These are phyloP conservation scores for Trichopoda pennipes DNA, from an alignment of 2,888 invertebrate genomes.

Conservation along the genomic window DNA sequence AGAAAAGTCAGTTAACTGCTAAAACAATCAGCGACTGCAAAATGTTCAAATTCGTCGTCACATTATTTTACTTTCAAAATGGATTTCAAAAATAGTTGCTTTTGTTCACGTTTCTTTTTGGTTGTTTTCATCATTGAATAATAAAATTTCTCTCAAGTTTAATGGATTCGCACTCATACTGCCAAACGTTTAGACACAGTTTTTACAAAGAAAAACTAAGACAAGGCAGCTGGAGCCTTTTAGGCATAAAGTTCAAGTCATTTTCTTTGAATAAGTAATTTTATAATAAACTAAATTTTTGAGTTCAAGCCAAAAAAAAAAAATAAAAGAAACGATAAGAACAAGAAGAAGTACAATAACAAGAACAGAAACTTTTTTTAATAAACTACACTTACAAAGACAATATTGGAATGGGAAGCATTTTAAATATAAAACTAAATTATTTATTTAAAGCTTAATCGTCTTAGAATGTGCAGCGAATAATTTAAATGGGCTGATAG, in stretches of 20 bases:
- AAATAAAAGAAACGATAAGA: conserved; percentile 21
- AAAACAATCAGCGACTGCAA: conserved; percentile 12
- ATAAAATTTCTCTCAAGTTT: conserved; percentile 71
- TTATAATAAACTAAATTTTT: conserved; percentile 40
- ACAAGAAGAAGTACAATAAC: no score
- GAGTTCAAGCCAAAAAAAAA: conserved; percentile 57
- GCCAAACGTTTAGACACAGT: neutral
- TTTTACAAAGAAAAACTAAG: neutral
- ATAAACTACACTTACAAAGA: conserved; percentile 23
- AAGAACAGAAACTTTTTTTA: conserved; percentile 10
- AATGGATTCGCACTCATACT: conserved; percentile 23
- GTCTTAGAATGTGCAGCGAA: conserved; percentile 31
- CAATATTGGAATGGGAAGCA: conserved; percentile 23
- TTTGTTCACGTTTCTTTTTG: conserved; percentile 62
- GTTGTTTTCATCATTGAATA: conserved; percentile 68
- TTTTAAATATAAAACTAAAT: conserved; percentile 33
- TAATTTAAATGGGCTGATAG: conserved; percentile 26
- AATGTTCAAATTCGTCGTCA: neutral
- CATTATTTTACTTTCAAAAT: conserved; percentile 1
- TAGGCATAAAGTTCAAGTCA: conserved; percentile 28
- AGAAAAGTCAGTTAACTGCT: conserved; percentile 31
- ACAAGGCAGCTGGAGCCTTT: conserved; percentile 18
- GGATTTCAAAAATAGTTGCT: conserved; percentile 1
- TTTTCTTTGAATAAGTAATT: conserved; percentile 35
- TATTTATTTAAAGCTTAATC: conserved; percentile 54